phyloP scores from a whole-genome alignment of 2,888 invertebrate species.

The Papilio gigon region DNA sequence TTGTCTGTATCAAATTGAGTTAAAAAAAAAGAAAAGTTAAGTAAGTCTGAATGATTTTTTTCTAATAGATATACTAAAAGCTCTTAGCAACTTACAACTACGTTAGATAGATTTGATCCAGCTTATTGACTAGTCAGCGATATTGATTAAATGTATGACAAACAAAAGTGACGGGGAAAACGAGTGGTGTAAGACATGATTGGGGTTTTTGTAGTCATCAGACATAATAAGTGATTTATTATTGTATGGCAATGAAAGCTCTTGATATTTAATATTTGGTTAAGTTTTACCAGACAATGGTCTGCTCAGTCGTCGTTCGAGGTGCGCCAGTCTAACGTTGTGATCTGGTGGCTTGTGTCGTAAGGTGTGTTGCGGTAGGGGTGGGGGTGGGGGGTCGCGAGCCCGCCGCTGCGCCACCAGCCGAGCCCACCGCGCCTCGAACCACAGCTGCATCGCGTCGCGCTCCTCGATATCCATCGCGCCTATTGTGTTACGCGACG shows the following conservation, averaged over 20 bases:
- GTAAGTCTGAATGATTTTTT: too few relatives aligned
- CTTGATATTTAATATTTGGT: neutral
- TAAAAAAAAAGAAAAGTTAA: too few relatives aligned
- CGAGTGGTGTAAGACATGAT: neutral
- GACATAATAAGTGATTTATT: neutral
- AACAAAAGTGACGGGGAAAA: too few relatives aligned
- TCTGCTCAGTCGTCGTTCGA: conserved; percentile 60
- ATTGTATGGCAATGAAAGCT: neutral
- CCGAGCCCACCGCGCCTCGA: conserved; percentile 74
- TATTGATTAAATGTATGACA: too few relatives aligned
- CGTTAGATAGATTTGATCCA: too few relatives aligned
- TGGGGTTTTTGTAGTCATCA: too few relatives aligned
- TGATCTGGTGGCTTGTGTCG: conserved; percentile 56
- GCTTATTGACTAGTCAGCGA: too few relatives aligned
- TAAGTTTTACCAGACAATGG: conserved; percentile 51
- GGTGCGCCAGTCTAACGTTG: conserved; percentile 57
- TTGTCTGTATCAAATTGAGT: too few relatives aligned
- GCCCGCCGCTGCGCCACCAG: conserved; percentile 67
- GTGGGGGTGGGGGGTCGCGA: conserved; percentile 57
- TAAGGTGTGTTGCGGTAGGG: conserved; percentile 55
- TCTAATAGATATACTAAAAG: too few relatives aligned
- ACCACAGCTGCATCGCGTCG: conserved; percentile 76
- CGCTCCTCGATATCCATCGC: conserved; percentile 65
- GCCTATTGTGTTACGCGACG: conserved; percentile 29
- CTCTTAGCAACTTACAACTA: too few relatives aligned